Conservation (phyloP, 2,113 vertebrate species). For the Odontophorus gujanensis region DNA sequence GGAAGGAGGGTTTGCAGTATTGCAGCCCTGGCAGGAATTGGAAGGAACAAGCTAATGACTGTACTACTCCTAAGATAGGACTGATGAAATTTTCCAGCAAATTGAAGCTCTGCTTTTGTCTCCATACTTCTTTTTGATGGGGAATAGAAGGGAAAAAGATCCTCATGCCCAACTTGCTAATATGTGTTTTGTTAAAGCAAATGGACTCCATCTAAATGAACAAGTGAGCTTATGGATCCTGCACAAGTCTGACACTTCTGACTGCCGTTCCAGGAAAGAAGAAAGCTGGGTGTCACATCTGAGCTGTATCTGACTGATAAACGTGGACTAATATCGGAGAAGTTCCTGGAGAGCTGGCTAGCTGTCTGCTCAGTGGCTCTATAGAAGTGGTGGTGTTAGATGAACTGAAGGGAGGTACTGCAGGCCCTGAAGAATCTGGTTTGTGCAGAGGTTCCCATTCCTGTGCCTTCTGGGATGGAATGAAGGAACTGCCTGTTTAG, state of each 20-base stretch:
- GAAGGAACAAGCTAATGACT: not conserved
- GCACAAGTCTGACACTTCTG: not conserved
- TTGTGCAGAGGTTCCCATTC: not conserved
- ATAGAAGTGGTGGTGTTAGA: fast-evolving
- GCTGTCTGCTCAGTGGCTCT: fast-evolving
- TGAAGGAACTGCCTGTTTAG: not conserved
- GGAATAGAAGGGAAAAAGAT: not conserved
- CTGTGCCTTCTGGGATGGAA: not conserved
- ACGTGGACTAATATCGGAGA: not conserved
- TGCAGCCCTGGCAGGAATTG: not conserved
- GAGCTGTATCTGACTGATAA: not conserved
- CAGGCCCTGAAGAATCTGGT: not conserved
- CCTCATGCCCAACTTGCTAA: not conserved
- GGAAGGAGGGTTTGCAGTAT: not conserved
- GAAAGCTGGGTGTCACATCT: not conserved
- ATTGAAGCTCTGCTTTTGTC: not conserved
- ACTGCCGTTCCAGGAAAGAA: not conserved
- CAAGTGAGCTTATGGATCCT: not conserved
- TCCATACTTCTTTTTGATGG: not conserved
- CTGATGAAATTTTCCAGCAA: not conserved
- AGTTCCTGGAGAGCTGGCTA: not conserved
- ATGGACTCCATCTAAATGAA: fast-evolving
- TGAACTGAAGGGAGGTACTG: fast-evolving
- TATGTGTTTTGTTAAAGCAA: not conserved
- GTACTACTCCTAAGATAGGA: not conserved